Percentiles rank a stretch among this genome's conserved stretches.
Conservation (phyloP, 2,888 invertebrate genomes). For the Quadroppia sp. region DNA sequence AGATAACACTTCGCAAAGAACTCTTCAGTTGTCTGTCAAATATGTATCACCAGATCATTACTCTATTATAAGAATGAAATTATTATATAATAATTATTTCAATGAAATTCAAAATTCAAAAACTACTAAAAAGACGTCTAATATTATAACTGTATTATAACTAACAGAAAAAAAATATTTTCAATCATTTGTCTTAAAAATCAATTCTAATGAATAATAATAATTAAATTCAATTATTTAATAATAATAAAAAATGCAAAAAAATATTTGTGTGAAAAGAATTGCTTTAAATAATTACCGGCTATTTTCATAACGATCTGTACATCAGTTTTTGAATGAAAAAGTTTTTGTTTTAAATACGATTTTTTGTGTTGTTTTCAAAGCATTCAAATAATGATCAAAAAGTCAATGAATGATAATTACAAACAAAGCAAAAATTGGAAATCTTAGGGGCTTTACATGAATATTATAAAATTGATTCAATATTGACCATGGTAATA, state of each 20-base stretch:
- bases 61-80: not conserved
- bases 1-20: not conserved
- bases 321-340: constrained; percentile 12
- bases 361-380: not conserved
- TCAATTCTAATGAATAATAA: constrained; percentile 7
- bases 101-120: not conserved
- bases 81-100: not conserved
- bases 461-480: not conserved
- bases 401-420: not conserved
- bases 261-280: not conserved
- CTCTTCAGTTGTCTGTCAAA: not conserved
- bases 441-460: constrained; percentile 12
- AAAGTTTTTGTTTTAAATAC: not conserved
- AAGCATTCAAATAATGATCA: not conserved
- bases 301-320: constrained; percentile 25
- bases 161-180: not conserved
- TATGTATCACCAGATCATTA: constrained; percentile 23
- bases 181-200: not conserved
- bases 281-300: constrained; percentile 4
- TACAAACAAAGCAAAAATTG: not conserved
- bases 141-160: not conserved
- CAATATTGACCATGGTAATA: not conserved
- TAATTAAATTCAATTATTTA: constrained; percentile 3
- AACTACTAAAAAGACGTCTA: not conserved
- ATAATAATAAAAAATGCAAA: constrained; percentile 30